Percentiles rank a stretch among this genome's conserved stretches.
These are phyloP conservation scores for Drosophila truncata DNA, from an alignment of 1,140 invertebrate genomes.

Conservation along the genomic window DNA sequence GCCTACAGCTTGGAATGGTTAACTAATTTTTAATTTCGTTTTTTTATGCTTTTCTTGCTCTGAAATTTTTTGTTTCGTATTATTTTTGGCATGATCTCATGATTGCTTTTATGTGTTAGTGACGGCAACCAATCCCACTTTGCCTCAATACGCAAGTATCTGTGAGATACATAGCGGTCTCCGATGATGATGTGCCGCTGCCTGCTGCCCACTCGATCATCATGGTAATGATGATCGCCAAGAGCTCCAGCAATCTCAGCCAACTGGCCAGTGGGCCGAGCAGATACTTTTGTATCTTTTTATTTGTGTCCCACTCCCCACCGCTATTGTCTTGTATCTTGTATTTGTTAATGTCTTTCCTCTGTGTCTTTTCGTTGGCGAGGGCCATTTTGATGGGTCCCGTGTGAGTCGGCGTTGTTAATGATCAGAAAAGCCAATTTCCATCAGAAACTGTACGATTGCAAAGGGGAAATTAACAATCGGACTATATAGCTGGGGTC, in stretches of 20 bases:
- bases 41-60: conserved; percentile 9
- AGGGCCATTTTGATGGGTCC: conserved; percentile 33
- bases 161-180: conserved; percentile 45
- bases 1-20: conserved; percentile 48
- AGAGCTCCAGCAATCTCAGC: conserved; percentile 24
- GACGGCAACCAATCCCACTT: conserved; percentile 56
- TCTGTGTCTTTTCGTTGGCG: conserved; percentile 26
- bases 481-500: neutral
- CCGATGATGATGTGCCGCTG: conserved; percentile 36
- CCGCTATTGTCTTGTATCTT: conserved; percentile 5
- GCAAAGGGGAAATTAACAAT: neutral
- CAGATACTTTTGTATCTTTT: conserved; percentile 44
- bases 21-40: conserved; percentile 52
- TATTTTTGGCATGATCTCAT: conserved; percentile 62
- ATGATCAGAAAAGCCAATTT: conserved; percentile 38
- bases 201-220: conserved; percentile 53
- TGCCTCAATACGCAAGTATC: conserved; percentile 42
- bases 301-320: conserved; percentile 8
- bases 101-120: conserved; percentile 27
- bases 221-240: conserved; percentile 43
- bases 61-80: conserved; percentile 1
- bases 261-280: conserved; percentile 37
- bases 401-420: conserved; percentile 43
- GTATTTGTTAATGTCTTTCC: conserved; percentile 7
- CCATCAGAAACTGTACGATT: conserved; percentile 17